Evolutionary conservation across 2,113 vertebrate genomes (phyloP).

Genomic region (Azemiops feae): DNA sequence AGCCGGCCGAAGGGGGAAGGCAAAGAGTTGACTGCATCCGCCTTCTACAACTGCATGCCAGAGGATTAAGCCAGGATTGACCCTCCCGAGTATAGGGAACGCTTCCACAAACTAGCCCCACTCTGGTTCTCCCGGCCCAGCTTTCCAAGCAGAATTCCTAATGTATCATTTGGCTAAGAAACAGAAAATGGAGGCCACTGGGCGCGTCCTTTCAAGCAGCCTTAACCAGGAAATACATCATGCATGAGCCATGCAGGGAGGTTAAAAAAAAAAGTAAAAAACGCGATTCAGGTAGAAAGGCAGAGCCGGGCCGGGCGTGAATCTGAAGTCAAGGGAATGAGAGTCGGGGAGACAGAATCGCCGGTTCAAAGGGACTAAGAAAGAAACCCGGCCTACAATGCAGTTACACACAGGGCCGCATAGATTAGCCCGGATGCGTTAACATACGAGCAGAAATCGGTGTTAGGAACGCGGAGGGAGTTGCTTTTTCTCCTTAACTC

Average conservation of each 20-base stretch:
- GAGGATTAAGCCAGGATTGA: not conserved
- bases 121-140: not conserved
- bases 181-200: not conserved
- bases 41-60: not conserved
- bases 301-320: not conserved
- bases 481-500: not conserved
- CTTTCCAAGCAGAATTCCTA: no score
- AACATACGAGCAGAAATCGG: not conserved
- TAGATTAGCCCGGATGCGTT: not conserved
- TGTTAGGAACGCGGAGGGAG: not conserved
- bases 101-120: not conserved
- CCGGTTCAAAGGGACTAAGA: not conserved
- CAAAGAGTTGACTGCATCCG: not conserved
- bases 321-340: not conserved
- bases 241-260: not conserved
- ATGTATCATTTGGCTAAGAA: not conserved
- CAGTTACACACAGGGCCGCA: not conserved
- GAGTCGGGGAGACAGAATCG: no score
- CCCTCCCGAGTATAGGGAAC: not conserved
- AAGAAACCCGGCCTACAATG: not conserved
- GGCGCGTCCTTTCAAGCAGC: constrained; percentile 8
- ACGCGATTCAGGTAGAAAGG: not conserved
- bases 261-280: no score
- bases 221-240: constrained; percentile 17
- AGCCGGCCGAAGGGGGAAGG: no score